Evolutionary conservation across 2,888 invertebrate species (phyloP), one percentile per base, ranked within the genome.

Genomic region (Xestia ashworthii): DNA sequence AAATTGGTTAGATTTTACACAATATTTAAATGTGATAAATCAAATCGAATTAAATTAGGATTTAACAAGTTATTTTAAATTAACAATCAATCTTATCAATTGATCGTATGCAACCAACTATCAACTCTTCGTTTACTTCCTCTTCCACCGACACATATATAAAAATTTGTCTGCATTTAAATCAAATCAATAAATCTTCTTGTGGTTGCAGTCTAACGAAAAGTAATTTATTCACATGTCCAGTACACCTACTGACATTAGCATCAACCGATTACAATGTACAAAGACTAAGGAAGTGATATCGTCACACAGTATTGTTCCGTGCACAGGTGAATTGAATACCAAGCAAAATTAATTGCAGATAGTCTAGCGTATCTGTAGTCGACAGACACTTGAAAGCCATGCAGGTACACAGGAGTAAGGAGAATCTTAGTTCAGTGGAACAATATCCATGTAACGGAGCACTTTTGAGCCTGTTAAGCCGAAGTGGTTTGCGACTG

Each of bases 341-440:
- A 50, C 69, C 69, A 66, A 78, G 83, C 53, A 66, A 83, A 79
- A 79, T 79, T 83, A 79, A 83, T 67, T 70, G 83, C 44, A 70
- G 38, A 79, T 83, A 25, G 69, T 9, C 65, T 70, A 60, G 19
- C 65, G 72, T 67, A 19, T 22, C 80, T 70, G 80, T 44, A 41
- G 79, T 44, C 25, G 72, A 79, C 69, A 64, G 46, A 41, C 14
- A 71, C 41, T 48, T 69, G 16, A 48, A 22, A 66, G 68, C 55
- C 50, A 64, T 46, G 32, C 62, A 62, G 62, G 53, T 14, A 55
- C 53, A 62, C 44, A 41, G n/a, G 50, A 53, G 60, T 76, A 55
- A 53, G 8, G n/a, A 46, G 38, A 46, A 19, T 69, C 44, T 44
- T 53, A 58, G 68, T 25, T 44, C 38, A 65, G 41, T 32, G 55